Evolutionary conservation across 2,797 vertebrate species (phyloP).

Genomic region (Coregonus suidteri): DNA sequence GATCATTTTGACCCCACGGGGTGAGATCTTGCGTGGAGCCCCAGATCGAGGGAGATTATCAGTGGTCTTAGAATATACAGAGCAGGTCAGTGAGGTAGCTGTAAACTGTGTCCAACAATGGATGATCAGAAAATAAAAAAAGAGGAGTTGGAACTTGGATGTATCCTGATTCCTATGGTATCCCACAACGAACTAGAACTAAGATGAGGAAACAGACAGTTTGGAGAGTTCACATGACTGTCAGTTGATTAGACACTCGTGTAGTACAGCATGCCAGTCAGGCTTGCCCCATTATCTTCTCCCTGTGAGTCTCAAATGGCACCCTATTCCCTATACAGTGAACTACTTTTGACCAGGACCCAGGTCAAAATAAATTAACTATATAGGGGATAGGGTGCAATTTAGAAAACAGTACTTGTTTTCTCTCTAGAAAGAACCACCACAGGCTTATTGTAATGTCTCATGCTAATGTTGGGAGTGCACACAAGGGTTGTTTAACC

Average conservation of each 20-base stretch:
- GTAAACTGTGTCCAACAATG: no score
- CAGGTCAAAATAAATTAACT: no score
- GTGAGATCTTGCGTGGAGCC: no score
- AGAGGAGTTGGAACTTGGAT: neutral
- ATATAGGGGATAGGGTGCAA: no score
- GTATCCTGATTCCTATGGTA: neutral
- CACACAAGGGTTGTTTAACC: neutral
- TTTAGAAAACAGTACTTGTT: neutral
- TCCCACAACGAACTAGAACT: neutral
- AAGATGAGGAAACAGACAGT: neutral
- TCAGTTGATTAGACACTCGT: conserved; percentile 26
- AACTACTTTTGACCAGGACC: no score
- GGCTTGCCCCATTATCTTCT: conserved; percentile 41
- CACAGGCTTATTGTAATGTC: conserved; percentile 9
- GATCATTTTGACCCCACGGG: no score
- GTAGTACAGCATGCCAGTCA: conserved; percentile 39
- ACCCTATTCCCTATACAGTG: no score
- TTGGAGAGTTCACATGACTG: neutral
- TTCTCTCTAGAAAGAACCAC: conserved; percentile 14
- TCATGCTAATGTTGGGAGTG: neutral
- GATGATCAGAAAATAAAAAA: neutral
- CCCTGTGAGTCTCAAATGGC: neutral
- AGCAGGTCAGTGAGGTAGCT: no score
- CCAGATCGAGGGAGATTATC: no score
- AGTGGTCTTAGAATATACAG: no score